A percentile compares a stretch with the other conserved stretches of the same genome.
Conservation (phyloP, 2,113 vertebrate genomes). For the Thinocorus orbignyianus region DNA sequence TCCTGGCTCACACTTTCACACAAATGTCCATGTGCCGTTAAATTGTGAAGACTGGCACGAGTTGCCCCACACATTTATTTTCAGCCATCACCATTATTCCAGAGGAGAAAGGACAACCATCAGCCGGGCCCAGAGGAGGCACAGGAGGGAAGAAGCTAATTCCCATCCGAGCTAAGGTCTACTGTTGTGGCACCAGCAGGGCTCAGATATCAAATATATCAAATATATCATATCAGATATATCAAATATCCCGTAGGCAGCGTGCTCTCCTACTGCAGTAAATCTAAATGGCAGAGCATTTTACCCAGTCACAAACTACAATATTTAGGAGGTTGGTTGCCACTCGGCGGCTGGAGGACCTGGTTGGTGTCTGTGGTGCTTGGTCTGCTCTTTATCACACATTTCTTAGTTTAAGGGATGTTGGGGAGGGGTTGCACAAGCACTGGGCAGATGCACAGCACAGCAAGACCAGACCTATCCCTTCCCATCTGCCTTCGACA, state of each 20-base stretch:
- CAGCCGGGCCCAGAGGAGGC: not conserved
- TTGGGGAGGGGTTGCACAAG: not conserved
- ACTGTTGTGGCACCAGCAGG: not conserved
- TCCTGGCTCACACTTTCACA: constrained; percentile 49
- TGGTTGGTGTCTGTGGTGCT: not conserved
- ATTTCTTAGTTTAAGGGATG: not conserved
- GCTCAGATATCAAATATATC: too few species aligned
- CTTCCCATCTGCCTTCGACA: not conserved
- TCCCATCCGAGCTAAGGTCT: not conserved
- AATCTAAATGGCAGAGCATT: not conserved
- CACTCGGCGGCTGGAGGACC: not conserved
- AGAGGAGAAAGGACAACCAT: not conserved
- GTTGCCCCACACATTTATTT: not conserved
- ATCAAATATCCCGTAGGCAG: not conserved
- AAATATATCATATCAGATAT: too few species aligned
- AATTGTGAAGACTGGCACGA: not conserved
- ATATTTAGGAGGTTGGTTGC: not conserved
- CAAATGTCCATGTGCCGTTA: constrained; percentile 7
- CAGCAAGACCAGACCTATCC: not conserved
- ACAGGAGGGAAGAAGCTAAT: not conserved
- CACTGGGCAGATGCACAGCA: not conserved
- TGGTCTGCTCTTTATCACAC: not conserved
- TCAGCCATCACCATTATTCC: not conserved
- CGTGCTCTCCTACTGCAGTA: not conserved
- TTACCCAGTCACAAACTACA: not conserved